These are phyloP conservation scores for Sebastiscus tertius DNA, from an alignment of 2,797 vertebrate species.

Conservation along the genomic window DNA sequence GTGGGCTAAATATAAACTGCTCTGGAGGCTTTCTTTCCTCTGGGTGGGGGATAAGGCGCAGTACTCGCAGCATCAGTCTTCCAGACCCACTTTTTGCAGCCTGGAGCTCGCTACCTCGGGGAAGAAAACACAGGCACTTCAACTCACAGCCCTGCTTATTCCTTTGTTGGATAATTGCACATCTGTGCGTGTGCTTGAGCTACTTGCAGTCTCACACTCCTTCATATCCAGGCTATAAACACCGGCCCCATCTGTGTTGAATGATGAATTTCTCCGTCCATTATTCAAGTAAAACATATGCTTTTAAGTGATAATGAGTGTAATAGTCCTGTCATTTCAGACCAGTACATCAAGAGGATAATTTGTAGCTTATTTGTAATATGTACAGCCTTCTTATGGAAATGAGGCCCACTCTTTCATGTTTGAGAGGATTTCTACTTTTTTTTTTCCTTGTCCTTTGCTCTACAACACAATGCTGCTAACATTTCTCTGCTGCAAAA, in stretches of 20 bases:
- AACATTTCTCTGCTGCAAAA: slow-evolving; percentile 35
- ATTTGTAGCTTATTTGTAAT: slow-evolving; percentile 37
- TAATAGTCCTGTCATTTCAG: slow-evolving; percentile 45
- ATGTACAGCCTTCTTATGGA: slow-evolving; percentile 45
- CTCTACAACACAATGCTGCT: slow-evolving; percentile 8
- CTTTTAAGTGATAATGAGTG: slow-evolving; percentile 64
- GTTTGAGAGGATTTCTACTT: slow-evolving; percentile 39
- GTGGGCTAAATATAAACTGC: slow-evolving; percentile 80
- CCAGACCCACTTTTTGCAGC: slow-evolving; percentile 80
- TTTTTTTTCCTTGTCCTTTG: slow-evolving; percentile 6
- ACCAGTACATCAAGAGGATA: slow-evolving; percentile 43
- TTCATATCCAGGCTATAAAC: slow-evolving; percentile 49
- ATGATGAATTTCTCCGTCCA: slow-evolving; percentile 43
- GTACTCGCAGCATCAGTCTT: slow-evolving; percentile 77
- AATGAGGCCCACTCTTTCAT: slow-evolving; percentile 49
- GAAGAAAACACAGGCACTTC: slow-evolving; percentile 50
- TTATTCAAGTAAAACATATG: slow-evolving; percentile 59
- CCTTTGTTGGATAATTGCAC: slow-evolving; percentile 71
- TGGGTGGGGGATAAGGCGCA: slow-evolving; percentile 65
- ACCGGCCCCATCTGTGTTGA: slow-evolving; percentile 44
- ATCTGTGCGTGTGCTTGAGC: slow-evolving; percentile 39
- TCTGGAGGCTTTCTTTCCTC: slow-evolving; percentile 69
- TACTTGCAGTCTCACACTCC: not conserved
- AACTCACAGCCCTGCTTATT: slow-evolving; percentile 45
- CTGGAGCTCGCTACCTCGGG: slow-evolving; percentile 62